Percentiles rank a stretch among this genome's conserved stretches.
These are phyloP conservation scores for Heterotilapia buettikoferi DNA, from an alignment of 2,113 vertebrate genomes.

Conservation along the genomic window DNA sequence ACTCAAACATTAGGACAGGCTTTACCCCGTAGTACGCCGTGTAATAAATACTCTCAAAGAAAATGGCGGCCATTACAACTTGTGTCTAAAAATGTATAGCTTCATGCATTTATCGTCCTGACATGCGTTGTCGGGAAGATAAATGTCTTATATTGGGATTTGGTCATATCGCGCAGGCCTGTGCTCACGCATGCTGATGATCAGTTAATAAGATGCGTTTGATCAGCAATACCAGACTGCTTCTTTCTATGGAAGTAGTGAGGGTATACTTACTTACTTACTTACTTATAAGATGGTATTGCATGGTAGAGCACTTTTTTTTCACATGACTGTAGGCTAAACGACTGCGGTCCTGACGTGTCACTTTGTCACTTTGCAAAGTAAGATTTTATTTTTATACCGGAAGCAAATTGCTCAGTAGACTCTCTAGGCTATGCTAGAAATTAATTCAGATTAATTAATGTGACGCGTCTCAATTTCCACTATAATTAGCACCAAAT, in stretches of 20 bases:
- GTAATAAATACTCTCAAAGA: neutral
- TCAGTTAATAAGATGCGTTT: accelerated
- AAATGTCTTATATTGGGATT: neutral
- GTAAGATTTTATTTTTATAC: neutral
- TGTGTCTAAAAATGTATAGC: neutral
- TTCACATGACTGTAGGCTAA: neutral
- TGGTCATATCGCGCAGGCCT: neutral
- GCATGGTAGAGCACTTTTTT: neutral
- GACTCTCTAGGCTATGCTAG: neutral
- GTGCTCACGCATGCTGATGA: neutral
- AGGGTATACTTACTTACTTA: neutral
- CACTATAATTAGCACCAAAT: conserved; percentile 1
- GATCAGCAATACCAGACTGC: neutral
- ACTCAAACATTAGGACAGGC: neutral
- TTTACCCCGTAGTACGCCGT: neutral
- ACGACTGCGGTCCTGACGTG: neutral
- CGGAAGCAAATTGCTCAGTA: neutral
- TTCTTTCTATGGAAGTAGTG: neutral
- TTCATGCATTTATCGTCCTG: neutral
- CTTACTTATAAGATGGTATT: neutral
- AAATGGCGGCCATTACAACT: neutral
- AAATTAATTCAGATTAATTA: neutral
- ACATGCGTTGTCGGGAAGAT: neutral
- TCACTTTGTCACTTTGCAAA: neutral
- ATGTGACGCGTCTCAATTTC: neutral